phyloP scores from a whole-genome alignment of 2,113 vertebrate species.

The Spheniscus mendiculus region DNA sequence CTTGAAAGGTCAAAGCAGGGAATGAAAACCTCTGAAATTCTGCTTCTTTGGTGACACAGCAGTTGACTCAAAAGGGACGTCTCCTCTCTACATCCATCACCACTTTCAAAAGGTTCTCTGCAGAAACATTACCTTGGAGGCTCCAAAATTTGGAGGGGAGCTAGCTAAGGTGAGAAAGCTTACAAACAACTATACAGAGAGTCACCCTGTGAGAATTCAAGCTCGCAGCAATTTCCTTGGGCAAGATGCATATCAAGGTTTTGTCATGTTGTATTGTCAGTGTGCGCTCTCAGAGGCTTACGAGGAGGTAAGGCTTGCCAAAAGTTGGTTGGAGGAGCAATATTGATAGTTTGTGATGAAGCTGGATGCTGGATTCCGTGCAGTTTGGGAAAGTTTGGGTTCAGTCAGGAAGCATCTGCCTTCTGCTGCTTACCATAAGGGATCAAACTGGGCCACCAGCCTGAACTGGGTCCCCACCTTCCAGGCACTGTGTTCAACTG shows the following conservation, averaged over 20 bases:
- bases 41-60: neutral
- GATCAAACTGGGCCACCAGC: neutral
- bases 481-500: neutral
- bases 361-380: neutral
- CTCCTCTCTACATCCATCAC: neutral
- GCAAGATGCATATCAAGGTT: neutral
- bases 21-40: neutral
- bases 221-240: neutral
- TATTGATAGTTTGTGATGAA: neutral
- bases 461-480: neutral
- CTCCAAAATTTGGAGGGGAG: neutral
- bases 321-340: neutral
- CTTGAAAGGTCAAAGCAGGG: neutral
- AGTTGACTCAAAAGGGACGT: neutral
- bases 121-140: neutral
- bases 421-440: neutral
- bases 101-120: neutral
- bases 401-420: neutral
- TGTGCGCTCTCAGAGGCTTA: neutral
- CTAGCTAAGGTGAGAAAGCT: neutral
- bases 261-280: rapidly evolving
- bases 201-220: neutral
- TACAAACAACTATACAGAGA: neutral
- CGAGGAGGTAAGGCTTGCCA: neutral
- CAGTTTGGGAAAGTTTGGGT: neutral